Evolutionary conservation across 2,797 vertebrate species (phyloP).

Genomic region (Bradypus variegatus): DNA sequence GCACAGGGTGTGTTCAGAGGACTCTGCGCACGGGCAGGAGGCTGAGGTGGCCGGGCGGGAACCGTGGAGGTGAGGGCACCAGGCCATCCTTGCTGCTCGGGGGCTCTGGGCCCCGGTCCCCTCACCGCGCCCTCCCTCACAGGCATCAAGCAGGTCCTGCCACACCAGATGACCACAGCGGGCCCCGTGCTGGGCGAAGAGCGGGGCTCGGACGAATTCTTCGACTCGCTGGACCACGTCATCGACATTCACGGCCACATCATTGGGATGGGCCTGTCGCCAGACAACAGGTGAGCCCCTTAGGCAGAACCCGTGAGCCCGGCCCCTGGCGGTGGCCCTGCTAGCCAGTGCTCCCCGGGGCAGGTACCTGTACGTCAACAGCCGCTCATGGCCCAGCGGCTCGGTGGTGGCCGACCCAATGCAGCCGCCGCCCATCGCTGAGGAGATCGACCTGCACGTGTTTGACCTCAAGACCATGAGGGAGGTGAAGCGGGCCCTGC

Average conservation of each 20-base stretch:
- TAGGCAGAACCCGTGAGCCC: neutral
- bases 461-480: constrained; percentile 93
- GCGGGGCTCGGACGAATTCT: constrained; percentile 89
- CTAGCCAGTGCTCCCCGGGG: neutral
- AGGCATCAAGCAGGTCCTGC: constrained; percentile 95
- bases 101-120: neutral
- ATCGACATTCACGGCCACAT: constrained; percentile 97
- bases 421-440: constrained; percentile 93
- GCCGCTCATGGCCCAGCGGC: constrained; percentile 91
- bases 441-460: constrained; percentile 95
- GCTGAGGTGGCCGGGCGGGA: too few relatives aligned
- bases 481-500: constrained; percentile 88
- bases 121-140: neutral
- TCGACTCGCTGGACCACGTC: constrained; percentile 93
- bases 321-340: fast-evolving
- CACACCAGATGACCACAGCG: constrained; percentile 94
- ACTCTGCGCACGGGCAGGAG: too few relatives aligned
- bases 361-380: constrained; percentile 97
- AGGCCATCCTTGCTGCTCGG: too few relatives aligned
- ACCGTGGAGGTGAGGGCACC: too few relatives aligned
- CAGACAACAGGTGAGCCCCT: constrained; percentile 88
- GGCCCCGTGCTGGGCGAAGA: constrained; percentile 93
- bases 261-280: constrained; percentile 97
- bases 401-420: constrained; percentile 93
- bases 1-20: too few relatives aligned